Evolutionary conservation across 2,113 vertebrate genomes (phyloP).

Genomic region (Pollachius pollachius): DNA sequence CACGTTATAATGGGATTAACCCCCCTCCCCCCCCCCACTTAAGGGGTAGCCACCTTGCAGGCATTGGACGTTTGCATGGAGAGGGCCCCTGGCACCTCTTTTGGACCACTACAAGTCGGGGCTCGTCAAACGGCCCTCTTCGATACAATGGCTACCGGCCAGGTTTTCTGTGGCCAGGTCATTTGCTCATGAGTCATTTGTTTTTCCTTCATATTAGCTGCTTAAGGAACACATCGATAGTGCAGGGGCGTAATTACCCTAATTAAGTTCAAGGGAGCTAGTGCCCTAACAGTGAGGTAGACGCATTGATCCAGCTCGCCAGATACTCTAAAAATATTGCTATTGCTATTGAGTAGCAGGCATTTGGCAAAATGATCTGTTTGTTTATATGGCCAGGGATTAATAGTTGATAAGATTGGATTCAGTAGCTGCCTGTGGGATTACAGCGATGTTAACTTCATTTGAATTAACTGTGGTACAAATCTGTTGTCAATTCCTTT

Average conservation of each 20-base stretch:
- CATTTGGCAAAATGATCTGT: neutral
- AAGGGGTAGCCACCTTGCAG: too few relatives aligned
- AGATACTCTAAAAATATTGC: neutral
- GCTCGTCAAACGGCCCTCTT: constrained; percentile 18
- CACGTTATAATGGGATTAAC: constrained; percentile 11
- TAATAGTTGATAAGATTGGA: neutral
- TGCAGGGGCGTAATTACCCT: constrained; percentile 35
- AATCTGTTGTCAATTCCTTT: neutral
- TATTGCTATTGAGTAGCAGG: neutral
- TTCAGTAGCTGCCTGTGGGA: too few relatives aligned
- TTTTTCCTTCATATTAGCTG: constrained; percentile 45
- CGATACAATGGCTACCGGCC: constrained; percentile 27
- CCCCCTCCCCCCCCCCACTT: neutral
- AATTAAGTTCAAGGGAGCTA: constrained; percentile 28
- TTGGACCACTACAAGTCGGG: constrained; percentile 24
- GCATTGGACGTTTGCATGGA: too few relatives aligned
- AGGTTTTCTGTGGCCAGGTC: constrained; percentile 32
- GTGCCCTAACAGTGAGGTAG: neutral
- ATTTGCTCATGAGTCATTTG: constrained; percentile 50
- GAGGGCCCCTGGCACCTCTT: constrained; percentile 13
- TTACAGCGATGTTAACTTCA: too few relatives aligned
- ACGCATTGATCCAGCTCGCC: neutral
- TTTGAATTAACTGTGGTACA: too few relatives aligned
- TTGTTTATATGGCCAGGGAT: too few relatives aligned
- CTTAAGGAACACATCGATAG: constrained; percentile 49